Conservation (phyloP, 2,888 invertebrate genomes). For the Stenolophus ochropezus region DNA sequence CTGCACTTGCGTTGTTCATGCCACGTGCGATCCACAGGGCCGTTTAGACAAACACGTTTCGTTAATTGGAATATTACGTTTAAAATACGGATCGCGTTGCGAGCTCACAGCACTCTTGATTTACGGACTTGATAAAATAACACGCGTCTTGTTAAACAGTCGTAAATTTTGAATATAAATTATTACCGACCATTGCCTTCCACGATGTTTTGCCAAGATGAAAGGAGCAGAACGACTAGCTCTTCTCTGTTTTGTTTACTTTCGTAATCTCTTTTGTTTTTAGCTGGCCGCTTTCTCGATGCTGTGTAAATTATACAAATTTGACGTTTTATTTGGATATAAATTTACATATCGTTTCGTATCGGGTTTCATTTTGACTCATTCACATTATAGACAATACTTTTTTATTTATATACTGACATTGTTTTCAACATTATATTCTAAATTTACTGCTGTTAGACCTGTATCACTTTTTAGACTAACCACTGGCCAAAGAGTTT, state of each 20-base stretch:
- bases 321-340: slow-evolving; percentile 23
- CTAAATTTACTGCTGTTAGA: too few relatives aligned
- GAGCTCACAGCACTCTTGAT: slow-evolving; percentile 25
- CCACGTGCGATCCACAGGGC: slow-evolving; percentile 14
- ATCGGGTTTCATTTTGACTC: slow-evolving; percentile 2
- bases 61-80: slow-evolving; percentile 57
- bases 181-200: slow-evolving; percentile 41
- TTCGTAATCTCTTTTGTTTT: slow-evolving; percentile 3
- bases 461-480: too few relatives aligned
- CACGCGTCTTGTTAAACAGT: slow-evolving; percentile 52
- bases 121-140: slow-evolving; percentile 54
- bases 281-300: slow-evolving; percentile 6
- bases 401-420: neutral
- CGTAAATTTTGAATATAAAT: slow-evolving; percentile 54
- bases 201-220: slow-evolving; percentile 24
- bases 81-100: slow-evolving; percentile 48
- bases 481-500: too few relatives aligned
- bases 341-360: slow-evolving; percentile 3
- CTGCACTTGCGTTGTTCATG: too few relatives aligned
- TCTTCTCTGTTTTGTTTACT: slow-evolving; percentile 19
- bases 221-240: neutral
- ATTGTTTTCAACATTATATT: neutral
- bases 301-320: slow-evolving; percentile 10
- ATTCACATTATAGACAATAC: neutral
- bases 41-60: slow-evolving; percentile 51